Conservation (phyloP, 2,888 invertebrate genomes). For the Chydorus sphaericus region DNA sequence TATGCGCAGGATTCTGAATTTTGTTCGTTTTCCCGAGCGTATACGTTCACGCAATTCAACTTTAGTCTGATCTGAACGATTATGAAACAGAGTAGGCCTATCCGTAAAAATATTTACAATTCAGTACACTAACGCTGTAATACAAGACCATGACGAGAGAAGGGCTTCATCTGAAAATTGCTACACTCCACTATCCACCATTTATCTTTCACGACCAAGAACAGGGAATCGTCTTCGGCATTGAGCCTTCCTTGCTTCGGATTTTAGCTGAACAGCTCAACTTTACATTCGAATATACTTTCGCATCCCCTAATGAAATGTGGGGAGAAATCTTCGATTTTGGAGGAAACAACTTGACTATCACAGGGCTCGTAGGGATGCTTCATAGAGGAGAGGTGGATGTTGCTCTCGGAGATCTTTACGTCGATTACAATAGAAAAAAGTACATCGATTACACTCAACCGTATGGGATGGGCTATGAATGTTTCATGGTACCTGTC, state of each 20-base stretch:
- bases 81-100: too few species aligned
- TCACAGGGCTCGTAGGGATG: constrained; percentile 5
- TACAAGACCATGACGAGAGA: too few species aligned
- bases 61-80: too few species aligned
- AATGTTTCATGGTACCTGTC: constrained; percentile 9
- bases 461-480: constrained; percentile 1
- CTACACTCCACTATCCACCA: constrained; percentile 10
- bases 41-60: too few species aligned
- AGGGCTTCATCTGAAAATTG: constrained; percentile 7
- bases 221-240: neutral
- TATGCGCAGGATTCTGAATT: too few species aligned
- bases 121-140: too few species aligned
- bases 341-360: neutral
- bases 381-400: constrained; percentile 2
- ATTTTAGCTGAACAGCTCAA: neutral
- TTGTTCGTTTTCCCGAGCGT: too few species aligned
- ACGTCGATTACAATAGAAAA: neutral
- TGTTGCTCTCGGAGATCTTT: constrained; percentile 5
- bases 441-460: constrained; percentile 9
- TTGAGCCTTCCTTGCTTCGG: constrained; percentile 3
- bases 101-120: too few species aligned
- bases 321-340: constrained; percentile 7
- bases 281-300: neutral
- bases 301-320: constrained; percentile 6
- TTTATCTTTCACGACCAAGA: neutral